Evolutionary conservation across 2,113 vertebrate genomes (phyloP), one percentile per base, ranked within the genome.

Genomic region (Gymnarchus niloticus): DNA sequence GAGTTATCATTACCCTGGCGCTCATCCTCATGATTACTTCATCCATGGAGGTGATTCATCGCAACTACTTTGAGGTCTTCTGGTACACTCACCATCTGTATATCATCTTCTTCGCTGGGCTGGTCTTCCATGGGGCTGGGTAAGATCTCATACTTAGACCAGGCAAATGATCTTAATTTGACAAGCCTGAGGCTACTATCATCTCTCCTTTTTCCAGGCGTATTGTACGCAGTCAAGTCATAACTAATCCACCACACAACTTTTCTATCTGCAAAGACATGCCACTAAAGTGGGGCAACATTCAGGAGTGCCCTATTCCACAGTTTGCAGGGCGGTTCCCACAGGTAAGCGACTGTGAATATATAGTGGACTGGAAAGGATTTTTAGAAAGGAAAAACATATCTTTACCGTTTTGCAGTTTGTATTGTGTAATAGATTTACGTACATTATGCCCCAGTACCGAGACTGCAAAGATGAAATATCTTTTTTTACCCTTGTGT

Each of bases 1-100:
- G 97, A 0, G 93, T 98, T 87, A 90, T 99, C 91, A 97, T 97
- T 92, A 99, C 97, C 0, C 84, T 97, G 87, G 93, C 92, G 0
- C 95, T 99, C 90, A 96, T 99, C 90, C 94, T 99, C 86, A 98
- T 98, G 88, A 94, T 98, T 92, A 97, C 96, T 0, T 98, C 97
- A 80, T 97, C 97, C 88, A 96, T 95, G 17, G 95, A 98, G 91
- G 96, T 97, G 90, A 97, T 98, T 90, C 92, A 95, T 33, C 94
- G 96, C 88, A 95, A 91, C 92, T 98, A 97, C 91, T 98, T 96
- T 0, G 98, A 99, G 87, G 95, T 98, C 89, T 98, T 99, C 91
- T 99, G 96, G 96, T 97, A 97, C 92, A 97, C 96, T 0, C 97
- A 98, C 73, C 97, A 98, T 82, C 94, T 99, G 87, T 98, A 97